Evolutionary conservation across 2,113 vertebrate species (phyloP).

Genomic region (Falcunculus frontatus): DNA sequence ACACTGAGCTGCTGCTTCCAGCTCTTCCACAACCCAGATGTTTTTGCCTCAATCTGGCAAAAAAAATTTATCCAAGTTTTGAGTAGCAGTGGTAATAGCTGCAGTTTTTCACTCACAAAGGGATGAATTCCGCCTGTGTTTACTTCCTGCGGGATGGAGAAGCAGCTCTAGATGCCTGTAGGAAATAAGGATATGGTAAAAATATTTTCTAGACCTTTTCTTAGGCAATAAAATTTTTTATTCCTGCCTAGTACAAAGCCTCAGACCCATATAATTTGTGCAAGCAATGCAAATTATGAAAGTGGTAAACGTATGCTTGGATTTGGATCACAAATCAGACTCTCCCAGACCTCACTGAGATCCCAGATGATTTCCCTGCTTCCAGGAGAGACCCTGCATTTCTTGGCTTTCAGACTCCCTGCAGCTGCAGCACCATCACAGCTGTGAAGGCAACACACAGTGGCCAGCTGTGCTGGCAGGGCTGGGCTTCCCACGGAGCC

Average conservation of each 20-base stretch:
- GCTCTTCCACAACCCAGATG: background rate
- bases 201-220: background rate
- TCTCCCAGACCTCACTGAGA: background rate
- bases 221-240: background rate
- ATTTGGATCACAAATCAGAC: background rate
- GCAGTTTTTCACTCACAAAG: background rate
- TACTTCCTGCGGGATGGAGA: background rate
- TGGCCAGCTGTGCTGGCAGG: background rate
- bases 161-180: background rate
- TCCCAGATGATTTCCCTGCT: background rate
- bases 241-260: background rate
- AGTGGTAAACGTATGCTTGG: background rate
- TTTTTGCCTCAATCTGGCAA: background rate
- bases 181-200: background rate
- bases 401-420: background rate
- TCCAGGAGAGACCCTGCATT: background rate
- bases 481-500: background rate
- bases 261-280: background rate
- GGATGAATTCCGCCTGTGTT: background rate
- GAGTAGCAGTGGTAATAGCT: background rate
- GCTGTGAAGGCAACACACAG: background rate
- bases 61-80: background rate
- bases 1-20: background rate
- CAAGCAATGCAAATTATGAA: background rate
- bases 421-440: background rate